Base-by-base conservation (phyloP, 2,888 invertebrate genomes). In the Cantharis flavilabris region DNA sequence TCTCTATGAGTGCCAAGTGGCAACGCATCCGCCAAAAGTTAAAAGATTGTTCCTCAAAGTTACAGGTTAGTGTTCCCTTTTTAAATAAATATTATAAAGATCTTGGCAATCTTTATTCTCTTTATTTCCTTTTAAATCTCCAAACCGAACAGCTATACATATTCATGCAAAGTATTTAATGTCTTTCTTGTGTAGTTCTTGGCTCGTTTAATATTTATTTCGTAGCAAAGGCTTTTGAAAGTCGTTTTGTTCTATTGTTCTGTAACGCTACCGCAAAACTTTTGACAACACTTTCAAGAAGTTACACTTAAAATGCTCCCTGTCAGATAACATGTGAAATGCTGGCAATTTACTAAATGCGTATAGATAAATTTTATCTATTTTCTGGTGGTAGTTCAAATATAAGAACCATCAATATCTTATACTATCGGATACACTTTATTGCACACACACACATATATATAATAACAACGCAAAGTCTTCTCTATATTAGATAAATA, bases 1-100 rank as follows among this genome's bases (percentile, higher is more conserved):
- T 11, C 87, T 91, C 71, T 92, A 92, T 87, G 91, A 92, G 86
- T 92, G 92, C 85, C 92, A 92, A 88, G 90, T 92, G 76, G 91
- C 92, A 71, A 92, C 92, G 26, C 92, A 92, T 86, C 92, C 92
- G 49, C 91, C 91, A 16, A 88, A 91, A 85, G 91, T 91, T 79
- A 91, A 91, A 85, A 90, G 90, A 84, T 90, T 91, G 84, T 90
- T 90, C 84, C 89, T 92, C 73, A 89, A 90, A 86, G 90, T 92
- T 81, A 92, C 90, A 82, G 86, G 86, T 86, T 79, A 76, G 83
- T 81, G 69, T 62, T 64, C 49, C 18, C 16, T 67, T 67, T 49
- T 62, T 26, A 76, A 7, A 62, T 49, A 62, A 49, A 30, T 67
- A 62, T 67, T 23, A 10, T 64, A 70, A 75, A 49, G 65, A 63